Conservation (phyloP, 2,113 vertebrate species). For the Sylvia atricapilla region DNA sequence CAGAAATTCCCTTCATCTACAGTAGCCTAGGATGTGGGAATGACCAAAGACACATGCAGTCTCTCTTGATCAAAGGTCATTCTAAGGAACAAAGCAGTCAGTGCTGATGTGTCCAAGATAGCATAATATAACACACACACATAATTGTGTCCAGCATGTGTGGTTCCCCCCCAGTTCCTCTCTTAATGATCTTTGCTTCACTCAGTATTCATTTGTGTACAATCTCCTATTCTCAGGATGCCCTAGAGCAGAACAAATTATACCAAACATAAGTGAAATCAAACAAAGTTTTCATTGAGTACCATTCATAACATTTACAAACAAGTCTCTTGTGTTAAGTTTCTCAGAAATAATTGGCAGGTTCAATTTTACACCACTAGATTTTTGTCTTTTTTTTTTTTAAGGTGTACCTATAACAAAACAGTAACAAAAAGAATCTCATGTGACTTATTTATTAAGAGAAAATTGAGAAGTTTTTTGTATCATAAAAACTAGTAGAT, state of each 20-base stretch:
- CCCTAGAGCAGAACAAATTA: slow-evolving; percentile 73
- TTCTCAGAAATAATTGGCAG: slow-evolving; percentile 53
- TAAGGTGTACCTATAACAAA: background rate
- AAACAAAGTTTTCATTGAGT: slow-evolving; percentile 65
- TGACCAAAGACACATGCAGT: slow-evolving; percentile 74
- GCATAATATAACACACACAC: slow-evolving; percentile 66
- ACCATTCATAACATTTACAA: slow-evolving; percentile 68
- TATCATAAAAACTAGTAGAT: background rate
- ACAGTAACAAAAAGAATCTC: background rate
- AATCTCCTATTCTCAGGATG: slow-evolving; percentile 67
- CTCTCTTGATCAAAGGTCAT: slow-evolving; percentile 73
- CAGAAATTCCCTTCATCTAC: slow-evolving; percentile 71
- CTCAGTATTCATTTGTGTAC: slow-evolving; percentile 68
- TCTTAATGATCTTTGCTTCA: slow-evolving; percentile 70
- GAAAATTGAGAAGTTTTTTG: background rate
- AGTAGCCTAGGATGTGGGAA: slow-evolving; percentile 75
- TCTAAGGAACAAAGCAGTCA: slow-evolving; percentile 70
- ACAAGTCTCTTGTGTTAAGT: slow-evolving; percentile 56
- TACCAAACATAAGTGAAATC: slow-evolving; percentile 68
- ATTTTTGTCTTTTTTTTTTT: background rate
- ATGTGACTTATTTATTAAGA: background rate
- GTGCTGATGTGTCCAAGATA: slow-evolving; percentile 69
- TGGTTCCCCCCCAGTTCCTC: slow-evolving; percentile 69
- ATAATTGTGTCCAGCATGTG: slow-evolving; percentile 67
- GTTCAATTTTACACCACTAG: slow-evolving; percentile 2